These are phyloP conservation scores for Notarius quadriscutis DNA, from an alignment of 2,113 vertebrate species.

Conservation along the genomic window DNA sequence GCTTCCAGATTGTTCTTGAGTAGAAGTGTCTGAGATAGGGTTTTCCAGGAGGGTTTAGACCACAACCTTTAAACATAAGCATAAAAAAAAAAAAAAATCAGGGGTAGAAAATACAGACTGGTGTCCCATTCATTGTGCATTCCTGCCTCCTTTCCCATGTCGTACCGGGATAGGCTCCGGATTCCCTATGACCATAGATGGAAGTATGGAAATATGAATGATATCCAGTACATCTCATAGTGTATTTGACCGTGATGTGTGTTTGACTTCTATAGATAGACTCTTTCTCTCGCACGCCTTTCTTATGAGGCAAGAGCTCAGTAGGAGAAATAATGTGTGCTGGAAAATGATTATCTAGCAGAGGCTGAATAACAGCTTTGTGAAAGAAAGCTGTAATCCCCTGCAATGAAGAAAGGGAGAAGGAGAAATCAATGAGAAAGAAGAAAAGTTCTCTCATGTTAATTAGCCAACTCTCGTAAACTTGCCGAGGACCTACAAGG, in stretches of 20 bases:
- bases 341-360: conserved; percentile 51
- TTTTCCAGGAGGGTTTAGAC: neutral
- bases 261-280: neutral
- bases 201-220: neutral
- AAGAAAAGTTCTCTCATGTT: conserved; percentile 43
- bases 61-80: neutral
- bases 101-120: neutral
- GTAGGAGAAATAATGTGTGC: conserved; percentile 1
- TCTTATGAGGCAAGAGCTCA: conserved; percentile 12
- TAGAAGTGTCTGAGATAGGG: neutral
- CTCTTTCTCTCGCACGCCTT: neutral
- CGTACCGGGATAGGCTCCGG: neutral
- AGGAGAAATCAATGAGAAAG: conserved; percentile 49
- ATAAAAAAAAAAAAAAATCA: neutral
- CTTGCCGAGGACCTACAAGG: conserved; percentile 23
- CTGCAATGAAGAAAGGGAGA: conserved; percentile 31
- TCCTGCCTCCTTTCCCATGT: neutral
- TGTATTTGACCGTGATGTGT: neutral
- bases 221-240: neutral
- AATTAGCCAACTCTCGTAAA: conserved; percentile 51
- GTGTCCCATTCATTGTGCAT: neutral
- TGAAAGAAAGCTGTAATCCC: conserved; percentile 54
- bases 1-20: neutral
- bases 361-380: conserved; percentile 42
- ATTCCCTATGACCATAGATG: neutral